Evolutionary conservation across 2,113 vertebrate species (phyloP), one percentile per base, ranked within the genome.

Genomic region (Forbesichthys papilliferus): DNA sequence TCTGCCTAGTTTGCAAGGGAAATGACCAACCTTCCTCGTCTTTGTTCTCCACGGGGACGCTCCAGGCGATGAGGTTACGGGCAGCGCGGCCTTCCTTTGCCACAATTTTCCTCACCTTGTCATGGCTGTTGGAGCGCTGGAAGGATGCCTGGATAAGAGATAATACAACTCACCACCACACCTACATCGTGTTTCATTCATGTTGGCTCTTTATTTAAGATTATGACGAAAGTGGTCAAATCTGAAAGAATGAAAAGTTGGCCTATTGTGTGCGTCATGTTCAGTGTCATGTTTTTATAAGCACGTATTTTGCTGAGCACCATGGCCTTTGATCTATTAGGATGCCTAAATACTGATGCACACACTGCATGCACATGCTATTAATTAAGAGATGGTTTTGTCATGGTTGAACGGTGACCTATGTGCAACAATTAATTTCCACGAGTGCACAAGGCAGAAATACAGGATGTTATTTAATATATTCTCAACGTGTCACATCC

Each of bases 81-180:
- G 98, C 97, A 59, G 97, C 94, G 0, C 98, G 96, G 8, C 98
- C 98, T 82, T 99, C 98, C 77, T 98, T 96, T 1, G 98, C 98
- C 49, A 99, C 97, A 48, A 99, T 99, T 77, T 91, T 97, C 83
- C 98, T 93, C 64, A 99, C 98, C 90, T 99, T 99, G 88, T 99
- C 97, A 60, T 98, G 98, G 84, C 98, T 99, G 71, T 96, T 98
- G 55, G 98, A 99, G 56, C 96, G 94, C 64, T 98, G 96, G 83
- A 98, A 98, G 27, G 96, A 97, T 60, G 97, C 94, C 97, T 99
- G 66, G 14, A 65, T 69, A 61, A 80, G 7, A 42, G 13, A 48
- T 8, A 4, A 54, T 27, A 7, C 1, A 6, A 59, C 14, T 60
- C 16, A 51, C 16, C 33, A 65, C 42, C 27, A 13, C 27, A 27